Base-by-base conservation (phyloP, 2,797 vertebrate genomes). In the Meda fulgida region DNA sequence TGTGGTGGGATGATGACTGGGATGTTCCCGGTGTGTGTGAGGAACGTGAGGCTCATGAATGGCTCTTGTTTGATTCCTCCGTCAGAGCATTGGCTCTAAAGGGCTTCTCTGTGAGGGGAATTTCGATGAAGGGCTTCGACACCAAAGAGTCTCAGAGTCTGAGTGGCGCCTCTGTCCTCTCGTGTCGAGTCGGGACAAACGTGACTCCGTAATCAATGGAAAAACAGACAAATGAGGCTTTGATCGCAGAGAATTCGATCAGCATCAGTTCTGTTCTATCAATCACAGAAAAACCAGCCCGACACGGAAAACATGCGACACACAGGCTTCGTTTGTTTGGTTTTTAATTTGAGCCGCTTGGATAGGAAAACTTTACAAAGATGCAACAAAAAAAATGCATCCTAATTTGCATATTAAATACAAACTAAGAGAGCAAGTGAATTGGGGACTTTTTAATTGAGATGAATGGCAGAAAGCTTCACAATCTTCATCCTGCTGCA, bases 61-160 rank as follows among this genome's bases (percentile, higher is more conserved):
- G 86, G 89, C 82, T 88, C 89, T 90, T 65, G 88, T 94, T 94
- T 93, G 90, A 93, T 92, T 94, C 88, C 84, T 87, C 93, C 92
- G 93, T 94, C 92, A 94, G 91, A 93, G 90, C 89, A 91, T 88
- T 92, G 91, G 92, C 93, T 92, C 92, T 94, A 92, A 95, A 93
- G 92, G 91, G 89, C 87, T 84, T 78, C 82, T 93, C 88, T 95
- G 94, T 94, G 94, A 94, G 92, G 91, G 71, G 95, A 96, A 97
- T 96, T 93, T 92, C 89, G 94, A 96, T 96, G 93, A 96, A 93
- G 91, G 91, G 89, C 88, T 93, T 92, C 87, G 92, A 91, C 92
- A 92, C 87, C 87, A 88, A 94, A 95, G 91, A 88, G 88, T 91
- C 93, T 93, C 88, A 92, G 92, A 92, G 89, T 90, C 92, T 92